phyloP scores from a whole-genome alignment of 2,888 invertebrate species.

The Magallana nippona region DNA sequence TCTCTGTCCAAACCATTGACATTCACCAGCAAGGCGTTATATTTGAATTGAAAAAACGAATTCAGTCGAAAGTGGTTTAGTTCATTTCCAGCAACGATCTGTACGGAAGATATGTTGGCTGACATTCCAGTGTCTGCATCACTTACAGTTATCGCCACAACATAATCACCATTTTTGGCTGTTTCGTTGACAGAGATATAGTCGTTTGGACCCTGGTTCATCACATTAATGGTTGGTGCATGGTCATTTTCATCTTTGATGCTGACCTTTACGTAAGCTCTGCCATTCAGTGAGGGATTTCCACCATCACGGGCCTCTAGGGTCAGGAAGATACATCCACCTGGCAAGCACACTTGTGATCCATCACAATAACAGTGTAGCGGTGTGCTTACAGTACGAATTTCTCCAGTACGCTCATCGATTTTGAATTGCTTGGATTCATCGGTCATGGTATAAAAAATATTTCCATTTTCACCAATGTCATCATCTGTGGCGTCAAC shows the following conservation, averaged over 20 bases:
- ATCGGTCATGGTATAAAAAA: constrained; percentile 93
- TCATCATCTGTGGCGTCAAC: constrained; percentile 97
- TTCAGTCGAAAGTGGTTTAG: constrained; percentile 92
- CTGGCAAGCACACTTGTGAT: constrained; percentile 82
- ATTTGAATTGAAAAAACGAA: constrained; percentile 85
- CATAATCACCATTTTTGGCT: constrained; percentile 92
- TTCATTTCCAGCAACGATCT: constrained; percentile 93
- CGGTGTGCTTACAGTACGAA: constrained; percentile 86
- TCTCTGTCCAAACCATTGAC: constrained; percentile 92
- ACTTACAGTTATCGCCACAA: constrained; percentile 94
- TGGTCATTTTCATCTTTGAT: constrained; percentile 78
- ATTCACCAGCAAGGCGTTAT: constrained; percentile 94
- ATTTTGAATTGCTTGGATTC: constrained; percentile 88
- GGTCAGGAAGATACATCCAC: constrained; percentile 93
- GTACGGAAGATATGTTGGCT: constrained; percentile 89
- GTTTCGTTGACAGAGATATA: constrained; percentile 97
- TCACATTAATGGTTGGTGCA: constrained; percentile 82
- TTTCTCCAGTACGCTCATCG: constrained; percentile 94
- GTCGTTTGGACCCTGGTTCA: constrained; percentile 80
- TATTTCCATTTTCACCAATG: constrained; percentile 90
- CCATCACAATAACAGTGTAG: constrained; percentile 62
- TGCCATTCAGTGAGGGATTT: constrained; percentile 91
- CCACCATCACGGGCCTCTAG: constrained; percentile 96
- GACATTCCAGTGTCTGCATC: constrained; percentile 95
- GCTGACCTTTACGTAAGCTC: constrained; percentile 74